Evolutionary conservation across 2,888 invertebrate species (phyloP), one percentile per base, ranked within the genome.

Genomic region (Amiota communis): DNA sequence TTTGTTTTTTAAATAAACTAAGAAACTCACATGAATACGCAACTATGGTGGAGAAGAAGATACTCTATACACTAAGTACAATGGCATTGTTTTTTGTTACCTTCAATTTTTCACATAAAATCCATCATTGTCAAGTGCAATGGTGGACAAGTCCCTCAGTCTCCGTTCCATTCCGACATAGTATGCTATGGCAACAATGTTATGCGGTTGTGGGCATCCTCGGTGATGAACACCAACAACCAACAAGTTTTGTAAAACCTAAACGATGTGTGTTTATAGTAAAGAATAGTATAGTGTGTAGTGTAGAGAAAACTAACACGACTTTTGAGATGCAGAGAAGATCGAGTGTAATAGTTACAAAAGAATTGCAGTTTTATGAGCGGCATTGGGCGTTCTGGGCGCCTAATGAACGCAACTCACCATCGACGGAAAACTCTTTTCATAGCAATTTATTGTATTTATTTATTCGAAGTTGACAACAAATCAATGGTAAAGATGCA

Each of bases 71-170:
- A 65, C 10, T n/a, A 49, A 15, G 15, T 78, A 76, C 74, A 76
- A 73, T 77, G 78, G 74, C 74, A 74, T 73, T 71, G 56, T 77
- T 72, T 77, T 71, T 68, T 73, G 59, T 59, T 73, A 59, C 57
- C 80, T 82, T 78, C 78, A 82, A 82, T 83, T 85, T 82, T 82
- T 85, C 86, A 85, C 86, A 86, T 87, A 80, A 84, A 79, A 87
- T 87, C 80, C 86, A 83, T 86, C 87, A 87, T 81, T 86, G 86
- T 86, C 86, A 87, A 81, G 81, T 78, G 83, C 75, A 75, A 75
- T 68, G 69, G 76, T 47, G 69, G 76, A 71, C 74, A 75, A 75
- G 75, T 36, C 36, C 36, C 36, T 36, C 36, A 36, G 36, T 6
- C 36, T 36, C 36, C 6, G 36, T 36, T 36, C 36, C 36, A 36